A percentile compares a stretch with the other conserved stretches of the same genome.
These are phyloP conservation scores for Megaleporinus macrocephalus DNA, from an alignment of 2,113 vertebrate genomes.

Conservation along the genomic window DNA sequence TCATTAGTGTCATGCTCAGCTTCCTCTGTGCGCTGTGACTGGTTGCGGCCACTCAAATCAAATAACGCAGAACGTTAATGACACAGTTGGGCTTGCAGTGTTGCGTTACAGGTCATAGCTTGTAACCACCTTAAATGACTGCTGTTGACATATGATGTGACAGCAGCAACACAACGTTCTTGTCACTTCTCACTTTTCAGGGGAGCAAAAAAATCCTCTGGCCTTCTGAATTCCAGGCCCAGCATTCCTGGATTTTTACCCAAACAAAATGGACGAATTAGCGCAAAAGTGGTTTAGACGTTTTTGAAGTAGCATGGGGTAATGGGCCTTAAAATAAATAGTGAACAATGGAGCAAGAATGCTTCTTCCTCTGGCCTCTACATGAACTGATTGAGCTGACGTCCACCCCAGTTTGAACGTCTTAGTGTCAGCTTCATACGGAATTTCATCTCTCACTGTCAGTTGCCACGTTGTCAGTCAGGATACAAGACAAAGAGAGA, in stretches of 20 bases:
- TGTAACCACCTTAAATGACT: neutral
- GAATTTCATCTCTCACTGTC: neutral
- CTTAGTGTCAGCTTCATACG: neutral
- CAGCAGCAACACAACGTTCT: neutral
- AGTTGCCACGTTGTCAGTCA: neutral
- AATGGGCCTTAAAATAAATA: conserved; percentile 38
- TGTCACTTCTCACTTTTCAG: neutral
- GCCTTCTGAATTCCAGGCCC: neutral
- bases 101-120: neutral
- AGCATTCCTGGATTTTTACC: conserved; percentile 18
- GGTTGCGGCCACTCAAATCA: neutral
- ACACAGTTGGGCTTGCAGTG: neutral
- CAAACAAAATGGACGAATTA: conserved; percentile 2
- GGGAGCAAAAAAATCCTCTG: neutral
- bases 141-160: neutral
- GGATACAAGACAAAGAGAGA: neutral
- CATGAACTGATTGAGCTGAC: conserved; percentile 17
- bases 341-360: conserved; percentile 13
- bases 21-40: conserved; percentile 10
- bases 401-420: neutral
- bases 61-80: neutral
- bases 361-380: neutral
- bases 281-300: conserved; percentile 31
- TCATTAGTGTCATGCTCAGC: neutral
- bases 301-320: conserved; percentile 24